Evolutionary conservation across 2,113 vertebrate genomes (phyloP).

Genomic region (Picathartes gymnocephalus): DNA sequence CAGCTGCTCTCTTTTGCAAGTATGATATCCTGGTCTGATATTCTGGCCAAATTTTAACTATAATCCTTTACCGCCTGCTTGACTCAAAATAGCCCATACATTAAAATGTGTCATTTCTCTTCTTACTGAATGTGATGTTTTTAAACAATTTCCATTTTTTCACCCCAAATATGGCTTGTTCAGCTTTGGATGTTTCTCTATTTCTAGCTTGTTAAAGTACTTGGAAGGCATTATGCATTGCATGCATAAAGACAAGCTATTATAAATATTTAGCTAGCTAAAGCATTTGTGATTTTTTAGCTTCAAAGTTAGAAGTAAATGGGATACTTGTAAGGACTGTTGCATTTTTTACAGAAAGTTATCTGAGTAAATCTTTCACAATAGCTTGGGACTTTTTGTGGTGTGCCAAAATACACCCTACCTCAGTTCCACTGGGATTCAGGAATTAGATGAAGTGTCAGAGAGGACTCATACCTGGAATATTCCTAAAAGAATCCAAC

Average conservation of each 20-base stretch:
- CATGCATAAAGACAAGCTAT: slow-evolving; percentile 3
- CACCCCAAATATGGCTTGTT: slow-evolving; percentile 44
- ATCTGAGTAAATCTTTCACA: neutral
- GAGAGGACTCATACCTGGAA: neutral
- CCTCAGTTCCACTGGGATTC: neutral
- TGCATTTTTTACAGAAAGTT: neutral
- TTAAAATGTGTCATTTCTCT: slow-evolving; percentile 26
- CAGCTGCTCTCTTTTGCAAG: slow-evolving; percentile 4
- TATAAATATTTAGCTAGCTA: slow-evolving; percentile 59
- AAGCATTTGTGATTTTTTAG: slow-evolving; percentile 33
- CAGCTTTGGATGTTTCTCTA: slow-evolving; percentile 28
- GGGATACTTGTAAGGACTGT: neutral
- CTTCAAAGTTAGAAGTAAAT: slow-evolving; percentile 4
- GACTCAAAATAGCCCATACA: slow-evolving; percentile 22
- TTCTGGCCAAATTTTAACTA: slow-evolving; percentile 7
- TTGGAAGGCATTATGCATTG: slow-evolving; percentile 24
- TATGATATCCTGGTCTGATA: neutral
- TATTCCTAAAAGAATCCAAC: neutral
- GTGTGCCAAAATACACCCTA: neutral
- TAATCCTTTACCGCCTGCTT: slow-evolving; percentile 15
- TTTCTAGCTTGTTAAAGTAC: slow-evolving; percentile 49
- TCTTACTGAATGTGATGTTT: neutral
- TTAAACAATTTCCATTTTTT: slow-evolving; percentile 54
- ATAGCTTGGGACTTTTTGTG: neutral
- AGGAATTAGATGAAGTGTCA: neutral